Percentiles rank a stretch among this genome's conserved stretches.
Conservation (phyloP, 2,797 vertebrate genomes). For the Anas bernieri region DNA sequence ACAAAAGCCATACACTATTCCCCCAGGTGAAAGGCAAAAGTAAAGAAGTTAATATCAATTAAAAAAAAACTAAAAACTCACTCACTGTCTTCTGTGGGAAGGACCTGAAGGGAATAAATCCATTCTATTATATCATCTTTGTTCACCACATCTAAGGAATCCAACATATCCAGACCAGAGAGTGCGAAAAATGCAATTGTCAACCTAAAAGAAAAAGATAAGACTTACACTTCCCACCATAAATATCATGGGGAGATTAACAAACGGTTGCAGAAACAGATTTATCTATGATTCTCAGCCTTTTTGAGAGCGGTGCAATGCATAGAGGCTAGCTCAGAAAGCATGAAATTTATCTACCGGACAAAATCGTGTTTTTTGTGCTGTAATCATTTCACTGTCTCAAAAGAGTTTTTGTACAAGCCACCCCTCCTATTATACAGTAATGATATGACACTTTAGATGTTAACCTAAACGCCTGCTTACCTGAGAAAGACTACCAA, state of each 20-base stretch:
- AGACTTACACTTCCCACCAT: constrained; percentile 63
- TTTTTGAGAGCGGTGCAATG: neutral
- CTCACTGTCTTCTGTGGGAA: constrained; percentile 97
- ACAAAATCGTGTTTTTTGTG: neutral
- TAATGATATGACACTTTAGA: neutral
- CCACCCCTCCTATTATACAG: neutral
- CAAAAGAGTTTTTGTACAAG: neutral
- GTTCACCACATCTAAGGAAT: constrained; percentile 93
- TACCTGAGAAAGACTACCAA: neutral
- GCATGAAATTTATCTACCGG: neutral
- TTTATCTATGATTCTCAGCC: neutral
- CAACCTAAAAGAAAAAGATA: constrained; percentile 85
- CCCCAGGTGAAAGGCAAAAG: neutral
- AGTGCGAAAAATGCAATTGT: constrained; percentile 96
- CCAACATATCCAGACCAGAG: constrained; percentile 95
- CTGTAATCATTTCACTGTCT: neutral
- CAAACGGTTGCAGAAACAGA: constrained; percentile 20
- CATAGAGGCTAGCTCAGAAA: neutral
- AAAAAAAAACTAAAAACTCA: constrained; percentile 80
- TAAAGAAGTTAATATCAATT: constrained; percentile 41
- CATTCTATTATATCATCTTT: constrained; percentile 92
- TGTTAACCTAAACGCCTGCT: neutral
- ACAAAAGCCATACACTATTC: constrained; percentile 3
- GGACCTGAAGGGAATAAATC: constrained; percentile 97
- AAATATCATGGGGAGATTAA: constrained; percentile 58